Evolutionary conservation across 2,888 invertebrate genomes (phyloP), one percentile per base, ranked within the genome.

Genomic region (Busseola fusca): DNA sequence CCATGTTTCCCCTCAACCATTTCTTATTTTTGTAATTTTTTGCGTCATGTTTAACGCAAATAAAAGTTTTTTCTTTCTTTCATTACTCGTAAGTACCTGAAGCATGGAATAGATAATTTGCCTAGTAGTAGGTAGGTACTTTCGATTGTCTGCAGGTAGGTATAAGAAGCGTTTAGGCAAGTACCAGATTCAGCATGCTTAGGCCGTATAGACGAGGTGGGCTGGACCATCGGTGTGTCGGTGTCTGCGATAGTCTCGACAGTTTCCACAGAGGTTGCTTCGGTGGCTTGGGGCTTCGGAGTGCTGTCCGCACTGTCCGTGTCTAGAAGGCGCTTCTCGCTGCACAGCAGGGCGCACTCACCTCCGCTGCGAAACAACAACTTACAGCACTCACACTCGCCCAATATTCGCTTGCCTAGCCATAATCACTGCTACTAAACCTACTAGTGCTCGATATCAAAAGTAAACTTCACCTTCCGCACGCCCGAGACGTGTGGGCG

Each of bases 401-500:
- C 21, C 14, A 18, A 40, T 21, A 37, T 52, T 16, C 45, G 18
- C n/a, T 45, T 34, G 10, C 14, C 14, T 42, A 42, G n/a, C 4
- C n/a, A 9, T 16, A 6, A 18, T 34, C 14, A 30, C 18, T 21
- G n/a, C 40, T 56, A 50, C 14, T 30, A 37, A 0, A 34, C 34
- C 25, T 16, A 12, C 25, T n/a, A 16, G 10, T 21, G 10, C 3
- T 48, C 12, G 37, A 58, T 14, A 52, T n/a, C 62, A 64, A 64
- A 64, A 65, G 12, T 12, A 69, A 60, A 40, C 18, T 42, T 60
- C 74, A 93, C 94, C 91, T 84, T 64, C 83, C 86, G 78, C 91
- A 91, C n/a, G 89, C 88, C 67, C 89, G 88, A 57, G 88, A 80
- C 37, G 90, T 90, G 82, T 92, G 92, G 42, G 94, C 94, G 85